Base-by-base conservation (phyloP, 2,797 vertebrate species). In the Acanthiza pusilla region DNA sequence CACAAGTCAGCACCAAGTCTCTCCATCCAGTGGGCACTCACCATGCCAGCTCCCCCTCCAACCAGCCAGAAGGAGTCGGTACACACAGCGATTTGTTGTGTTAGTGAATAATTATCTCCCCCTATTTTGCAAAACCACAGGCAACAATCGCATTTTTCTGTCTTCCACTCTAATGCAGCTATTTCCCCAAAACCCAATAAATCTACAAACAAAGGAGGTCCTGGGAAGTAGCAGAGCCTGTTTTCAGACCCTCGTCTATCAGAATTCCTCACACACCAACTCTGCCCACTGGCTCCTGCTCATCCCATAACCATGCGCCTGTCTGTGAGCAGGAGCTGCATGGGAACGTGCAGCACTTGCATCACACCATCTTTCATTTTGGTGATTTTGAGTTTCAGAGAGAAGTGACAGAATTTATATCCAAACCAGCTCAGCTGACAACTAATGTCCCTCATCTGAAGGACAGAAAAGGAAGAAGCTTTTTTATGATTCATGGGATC, bases 401-500 rank as follows among this genome's bases (percentile, higher is more conserved):
- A 62, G 19, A 88, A 91, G 79, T 27, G 68, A 58, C 84, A 95
- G 78, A 60, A 89, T 85, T 85, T 63, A 61, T 12, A 80, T 22
- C 63, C 84, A 67, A 72, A 77, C 8, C 80, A 88, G 80, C 85
- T 82, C 75, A 90, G 83, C 94, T 93, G 88, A 88, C 95, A 94
- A 90, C 74, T 79, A 92, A 43, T 0, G 61, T 83, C 92, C 93
- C 75, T 62, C 45, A 62, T 51, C 68, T 57, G 81, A 89, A 74
- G 66, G 73, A 88, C 0, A 21, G 66, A 72, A 67, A 93, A 72
- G 51, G 32, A 89, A 80, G 70, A 40, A 74, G 65, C 43, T 29
- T 67, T 65, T 89, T 55, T 55, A 57, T 95, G 92, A 92, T 92
- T 94, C 95, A 96, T 61, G 91, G 72, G 78, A 93, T 91, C 85